These are phyloP conservation scores for Anoplopoma fimbria DNA, from an alignment of 2,113 vertebrate species.

Conservation along the genomic window DNA sequence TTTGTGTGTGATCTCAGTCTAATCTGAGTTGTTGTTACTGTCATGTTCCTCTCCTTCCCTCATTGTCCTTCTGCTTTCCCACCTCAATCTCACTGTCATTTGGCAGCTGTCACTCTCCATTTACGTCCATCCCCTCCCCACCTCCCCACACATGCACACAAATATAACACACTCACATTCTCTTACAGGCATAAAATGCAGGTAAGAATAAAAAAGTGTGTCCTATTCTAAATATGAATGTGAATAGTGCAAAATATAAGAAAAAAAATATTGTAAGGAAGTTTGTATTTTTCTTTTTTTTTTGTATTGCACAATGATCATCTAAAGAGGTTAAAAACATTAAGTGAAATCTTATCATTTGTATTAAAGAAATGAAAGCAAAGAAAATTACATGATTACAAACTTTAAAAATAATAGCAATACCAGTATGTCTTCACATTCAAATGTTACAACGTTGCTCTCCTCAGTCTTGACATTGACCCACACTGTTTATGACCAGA, in stretches of 20 bases:
- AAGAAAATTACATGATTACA: background rate
- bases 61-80: conserved; percentile 86
- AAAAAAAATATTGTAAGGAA: background rate
- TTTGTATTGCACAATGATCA: background rate
- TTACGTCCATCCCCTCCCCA: conserved; percentile 77
- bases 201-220: background rate
- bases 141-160: conserved; percentile 14
- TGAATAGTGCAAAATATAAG: background rate
- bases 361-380: background rate
- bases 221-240: background rate
- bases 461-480: conserved; percentile 49
- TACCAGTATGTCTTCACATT: background rate
- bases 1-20: conserved; percentile 77
- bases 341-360: background rate
- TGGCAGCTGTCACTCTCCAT: conserved; percentile 89
- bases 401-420: background rate
- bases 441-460: background rate
- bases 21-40: conserved; percentile 92
- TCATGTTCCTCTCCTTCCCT: conserved; percentile 90
- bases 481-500: conserved; percentile 44
- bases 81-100: conserved; percentile 88
- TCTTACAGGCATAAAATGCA: background rate
- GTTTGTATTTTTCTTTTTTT: background rate
- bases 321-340: background rate
- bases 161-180: background rate